These are phyloP conservation scores for Tenthredo notha DNA, from an alignment of 2,888 invertebrate species.

Conservation along the genomic window DNA sequence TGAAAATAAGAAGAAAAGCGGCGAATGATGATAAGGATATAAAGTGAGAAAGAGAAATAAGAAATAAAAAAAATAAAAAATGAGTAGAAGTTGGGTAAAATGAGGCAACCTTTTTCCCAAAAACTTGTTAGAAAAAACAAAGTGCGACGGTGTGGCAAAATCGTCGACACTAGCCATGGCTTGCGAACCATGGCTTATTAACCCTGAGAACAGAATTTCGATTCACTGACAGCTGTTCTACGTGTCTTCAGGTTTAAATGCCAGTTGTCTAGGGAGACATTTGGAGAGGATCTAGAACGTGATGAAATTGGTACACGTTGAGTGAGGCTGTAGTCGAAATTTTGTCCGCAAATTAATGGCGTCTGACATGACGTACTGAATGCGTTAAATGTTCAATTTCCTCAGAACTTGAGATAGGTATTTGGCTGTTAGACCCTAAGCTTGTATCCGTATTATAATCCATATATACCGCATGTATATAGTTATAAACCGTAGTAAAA, in stretches of 20 bases:
- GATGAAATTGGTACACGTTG: neutral
- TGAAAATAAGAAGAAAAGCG: neutral
- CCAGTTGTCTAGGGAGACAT: neutral
- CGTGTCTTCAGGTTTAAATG: neutral
- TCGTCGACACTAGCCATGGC: neutral
- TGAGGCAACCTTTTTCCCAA: neutral
- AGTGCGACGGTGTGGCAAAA: neutral
- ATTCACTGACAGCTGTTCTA: neutral
- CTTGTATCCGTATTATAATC: neutral
- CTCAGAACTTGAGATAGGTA: neutral
- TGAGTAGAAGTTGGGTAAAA: neutral
- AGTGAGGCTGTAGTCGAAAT: neutral
- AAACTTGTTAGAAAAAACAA: neutral
- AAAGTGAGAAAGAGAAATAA: neutral
- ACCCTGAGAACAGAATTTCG: neutral
- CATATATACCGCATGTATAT: neutral
- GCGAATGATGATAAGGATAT: slow-evolving; percentile 10
- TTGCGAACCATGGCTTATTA: neutral
- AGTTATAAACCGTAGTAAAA: neutral
- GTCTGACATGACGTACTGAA: neutral
- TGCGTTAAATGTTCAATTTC: neutral
- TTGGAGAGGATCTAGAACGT: neutral
- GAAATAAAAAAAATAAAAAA: neutral
- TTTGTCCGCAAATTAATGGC: neutral
- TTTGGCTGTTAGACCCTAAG: neutral